Evolutionary conservation across 2,888 invertebrate genomes (phyloP), one percentile per base, ranked within the genome.

Genomic region (Sabellastarte sp.): DNA sequence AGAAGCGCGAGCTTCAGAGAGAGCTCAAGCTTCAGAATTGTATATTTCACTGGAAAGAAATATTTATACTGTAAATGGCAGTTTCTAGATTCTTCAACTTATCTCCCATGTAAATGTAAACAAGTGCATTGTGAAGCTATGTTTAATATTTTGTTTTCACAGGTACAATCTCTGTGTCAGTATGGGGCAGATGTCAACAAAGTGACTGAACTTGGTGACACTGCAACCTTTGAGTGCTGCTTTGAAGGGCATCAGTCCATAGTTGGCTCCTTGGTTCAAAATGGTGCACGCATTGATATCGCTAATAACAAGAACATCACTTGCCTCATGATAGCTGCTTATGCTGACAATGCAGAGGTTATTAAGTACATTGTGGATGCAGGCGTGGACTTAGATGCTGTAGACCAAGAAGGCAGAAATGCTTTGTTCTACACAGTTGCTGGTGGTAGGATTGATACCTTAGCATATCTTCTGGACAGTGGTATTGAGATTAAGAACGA

Each of bases 281-380:
- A 56, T 4, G 64, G 67, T 2, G 70, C 69, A 20, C 57, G 62
- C 50, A 30, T 60, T 1, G 58, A 67, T 26, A 32, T 65, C 20
- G 62, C 58, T 29, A 70, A 72, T 52, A 30, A 32, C 5, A 28
- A 50, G 3, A 32, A 57, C 24, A 66, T 60, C 29, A 68, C 66
- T 10, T 64, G 69, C 26, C 57, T 72, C 20, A 72, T 72, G 72
- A 60, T 68, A 15, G 71, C 70, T 20, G 60, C 67, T 10, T 72
- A 64, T 50, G 68, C 68, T 3, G 71, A 68, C 20, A 67, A 68
- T 32, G 59, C 63, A 2, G 63, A 67, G 24, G 60, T 72, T 31
- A 66, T 72, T 30, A 60, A 66, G 55, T 60, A 61, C 33, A 59
- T 72, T 2, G 59, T 72, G 26, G 32, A 59, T 4, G 26, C 32